Base-by-base conservation (phyloP, 2,113 vertebrate genomes). In the Panthera uncia region DNA sequence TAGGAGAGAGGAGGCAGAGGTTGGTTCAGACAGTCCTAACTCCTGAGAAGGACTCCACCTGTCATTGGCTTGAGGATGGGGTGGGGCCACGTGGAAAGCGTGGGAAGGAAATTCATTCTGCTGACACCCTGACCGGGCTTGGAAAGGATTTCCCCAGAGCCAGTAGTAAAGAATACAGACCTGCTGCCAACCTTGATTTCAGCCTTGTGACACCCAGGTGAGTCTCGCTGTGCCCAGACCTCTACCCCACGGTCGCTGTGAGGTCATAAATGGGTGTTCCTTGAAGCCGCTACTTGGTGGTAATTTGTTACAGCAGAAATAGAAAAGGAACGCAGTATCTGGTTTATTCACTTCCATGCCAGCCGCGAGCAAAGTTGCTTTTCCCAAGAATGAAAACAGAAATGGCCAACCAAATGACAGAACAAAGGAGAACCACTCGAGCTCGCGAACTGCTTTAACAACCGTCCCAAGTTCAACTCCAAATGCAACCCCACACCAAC, bases 381-480 rank as follows among this genome's bases (percentile, higher is more conserved):
- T 69, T 33, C 38, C 48, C 78, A 63, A 91, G 93, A 95, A 57
- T 79, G 29, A 82, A 97, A 85, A 48, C 11, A 0, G 2, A 50
- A 94, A 55, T 38, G 41, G 27, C 57, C 68, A 93, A 45, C 80
- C 73, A 81, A 31, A 71, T 38, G 74, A 25, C 29, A 85, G 78
- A 95, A 78, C 65, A 25, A 65, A 90, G 21, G 57, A 41, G 83
- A 95, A 69, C 11, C 73, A 66, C 66, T 23, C 0, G 0, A 88
- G 79, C 18, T 13, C 21, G 23, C 76, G 33, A 65, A 3, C 6
- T 16, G 31, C 76, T 71, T 38, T 81, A 89, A 50, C n/a, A 74
- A 31, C n/a, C 19, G 63, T 33, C 61, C 31, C 38, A 97, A 87
- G 25, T 90, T 80, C 90, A 63, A 27, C 95, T 98, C 38, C 69